Percentiles rank a stretch among this genome's conserved stretches.
These are phyloP conservation scores for Odocoileus virginianus DNA, from an alignment of 2,113 vertebrate species.

Conservation along the genomic window DNA sequence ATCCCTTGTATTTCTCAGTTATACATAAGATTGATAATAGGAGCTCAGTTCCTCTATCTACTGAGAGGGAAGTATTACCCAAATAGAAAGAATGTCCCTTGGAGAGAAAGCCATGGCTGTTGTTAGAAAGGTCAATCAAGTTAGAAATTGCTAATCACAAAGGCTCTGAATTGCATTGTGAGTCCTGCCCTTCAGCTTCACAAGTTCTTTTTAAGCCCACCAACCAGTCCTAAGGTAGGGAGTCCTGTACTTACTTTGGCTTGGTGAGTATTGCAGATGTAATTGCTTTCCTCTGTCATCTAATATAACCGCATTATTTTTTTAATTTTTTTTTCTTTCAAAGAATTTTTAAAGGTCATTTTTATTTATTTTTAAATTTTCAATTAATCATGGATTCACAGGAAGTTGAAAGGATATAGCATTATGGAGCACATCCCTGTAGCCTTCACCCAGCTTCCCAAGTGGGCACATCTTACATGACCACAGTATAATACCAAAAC, in stretches of 20 bases:
- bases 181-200: conserved; percentile 19
- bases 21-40: neutral
- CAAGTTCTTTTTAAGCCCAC: neutral
- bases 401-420: neutral
- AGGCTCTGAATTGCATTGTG: neutral
- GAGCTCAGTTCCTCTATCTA: neutral
- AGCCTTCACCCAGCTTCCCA: neutral
- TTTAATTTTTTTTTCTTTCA: neutral
- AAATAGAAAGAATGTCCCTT: neutral
- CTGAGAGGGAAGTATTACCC: neutral
- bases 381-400: neutral
- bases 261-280: conserved; percentile 17
- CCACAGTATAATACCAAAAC: neutral
- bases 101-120: conserved; percentile 4
- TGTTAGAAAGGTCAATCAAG: conserved; percentile 33
- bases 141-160: conserved; percentile 42
- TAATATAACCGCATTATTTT: neutral
- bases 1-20: neutral
- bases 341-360: neutral
- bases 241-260: neutral
- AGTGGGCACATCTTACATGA: neutral
- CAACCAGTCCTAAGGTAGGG: neutral
- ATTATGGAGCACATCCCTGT: neutral
- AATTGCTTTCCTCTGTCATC: conserved; percentile 3
- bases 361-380: neutral